Base-by-base conservation (phyloP, 2,113 vertebrate species). In the Irena cyanogastra region DNA sequence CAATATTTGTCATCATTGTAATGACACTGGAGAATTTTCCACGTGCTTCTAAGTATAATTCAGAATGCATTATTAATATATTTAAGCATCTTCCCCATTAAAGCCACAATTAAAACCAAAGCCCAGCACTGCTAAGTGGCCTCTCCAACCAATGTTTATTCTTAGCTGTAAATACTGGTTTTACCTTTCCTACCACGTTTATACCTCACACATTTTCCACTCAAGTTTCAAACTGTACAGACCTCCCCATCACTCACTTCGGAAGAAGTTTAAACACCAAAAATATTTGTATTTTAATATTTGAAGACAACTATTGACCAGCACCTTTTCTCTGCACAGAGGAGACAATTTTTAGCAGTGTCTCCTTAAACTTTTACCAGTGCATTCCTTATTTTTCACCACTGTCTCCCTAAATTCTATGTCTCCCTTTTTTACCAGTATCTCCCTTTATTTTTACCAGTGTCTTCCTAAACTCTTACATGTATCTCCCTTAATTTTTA, bases 141-240 rank as follows among this genome's bases (percentile, higher is more conserved):
- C 7, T 35, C 65, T 41, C 42, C 45, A 60, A 12, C 2, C 5
- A 33, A 35, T 2, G 2, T 5, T 27, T 15, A 26, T 77, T 65
- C 35, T 63, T 17, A 52, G 52, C 60, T 50, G 15, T 17, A 57
- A 41, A 23, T 39, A 10, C 21, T 16, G 19, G 1, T 21, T 93
- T 78, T 35, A 13, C 27, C 37, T 64, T 53, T 41, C 24, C 47
- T 61, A 9, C 0, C 0, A 0, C 2, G 6, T 27, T 56, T 16
- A 27, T 7, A 33, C 30, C 8, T 26, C 3, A 0, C 57, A 21
- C 0, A 0, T 47, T 69, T 64, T 27, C 53, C 45, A 15, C 23
- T 9, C 45, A 6, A 14, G 10, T 27, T 78, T 42, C 59, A 52
- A 52, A 26, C 16, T 3, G 1, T 3, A 44, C 27, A 72, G 15